Conservation (phyloP, 2,113 vertebrate genomes). For the Numenius arquata region DNA sequence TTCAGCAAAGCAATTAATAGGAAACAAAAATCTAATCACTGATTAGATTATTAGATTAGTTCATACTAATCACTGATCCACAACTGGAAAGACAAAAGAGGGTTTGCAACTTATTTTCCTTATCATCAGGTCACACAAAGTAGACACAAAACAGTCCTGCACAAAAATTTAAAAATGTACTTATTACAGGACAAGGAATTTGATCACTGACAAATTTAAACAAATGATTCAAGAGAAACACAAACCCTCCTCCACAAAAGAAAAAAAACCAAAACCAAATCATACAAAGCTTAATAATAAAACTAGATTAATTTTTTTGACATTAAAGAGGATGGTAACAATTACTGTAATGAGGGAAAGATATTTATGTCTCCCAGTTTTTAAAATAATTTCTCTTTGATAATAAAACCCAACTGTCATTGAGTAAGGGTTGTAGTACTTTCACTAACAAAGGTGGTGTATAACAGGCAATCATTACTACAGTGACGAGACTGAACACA, state of each 20-base stretch:
- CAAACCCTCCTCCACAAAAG: fast-evolving
- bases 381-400: not conserved
- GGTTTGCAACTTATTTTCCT: not conserved
- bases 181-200: not conserved
- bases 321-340: not conserved
- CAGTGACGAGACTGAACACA: not conserved
- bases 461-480: not conserved
- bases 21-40: not conserved
- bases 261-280: too few relatives aligned
- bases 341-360: not conserved
- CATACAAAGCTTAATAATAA: not conserved
- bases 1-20: not conserved
- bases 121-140: not conserved
- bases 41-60: not conserved
- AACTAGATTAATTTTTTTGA: not conserved
- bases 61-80: not conserved
- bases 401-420: not conserved
- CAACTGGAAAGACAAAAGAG: not conserved
- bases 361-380: not conserved
- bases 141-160: not conserved
- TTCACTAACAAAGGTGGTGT: not conserved
- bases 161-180: not conserved
- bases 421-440: not conserved
- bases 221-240: not conserved
- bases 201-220: not conserved